Conservation (phyloP, 2,888 invertebrate species). For the Cephus pulcher region DNA sequence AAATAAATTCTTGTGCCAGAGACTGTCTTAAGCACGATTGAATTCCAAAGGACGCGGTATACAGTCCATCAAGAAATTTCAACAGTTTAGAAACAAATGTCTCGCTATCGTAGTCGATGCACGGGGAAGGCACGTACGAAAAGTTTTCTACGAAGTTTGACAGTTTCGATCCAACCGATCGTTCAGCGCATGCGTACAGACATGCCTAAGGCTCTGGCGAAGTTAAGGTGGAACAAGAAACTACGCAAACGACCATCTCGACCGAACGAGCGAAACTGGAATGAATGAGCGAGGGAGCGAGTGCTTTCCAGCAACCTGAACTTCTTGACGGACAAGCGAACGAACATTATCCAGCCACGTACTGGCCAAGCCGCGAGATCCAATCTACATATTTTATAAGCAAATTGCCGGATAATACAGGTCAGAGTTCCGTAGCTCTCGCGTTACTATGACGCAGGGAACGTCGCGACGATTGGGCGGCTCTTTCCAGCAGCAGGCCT, state of each 20-base stretch:
- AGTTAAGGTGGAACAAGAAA: conserved; percentile 23
- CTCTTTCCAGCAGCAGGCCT: not conserved
- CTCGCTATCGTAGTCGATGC: no score
- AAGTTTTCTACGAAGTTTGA: conserved; percentile 45
- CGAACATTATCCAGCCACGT: conserved; percentile 8
- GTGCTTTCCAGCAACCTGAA: not conserved
- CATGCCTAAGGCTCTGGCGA: conserved; percentile 29
- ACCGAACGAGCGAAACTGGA: conserved; percentile 1
- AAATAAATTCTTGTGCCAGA: no score
- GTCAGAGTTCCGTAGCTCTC: not conserved
- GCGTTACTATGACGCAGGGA: not conserved
- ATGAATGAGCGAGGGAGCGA: conserved; percentile 27
- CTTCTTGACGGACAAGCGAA: conserved; percentile 1
- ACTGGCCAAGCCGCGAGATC: not conserved
- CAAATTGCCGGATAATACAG: conserved; percentile 13
- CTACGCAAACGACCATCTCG: conserved; percentile 3
- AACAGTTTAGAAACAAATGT: no score
- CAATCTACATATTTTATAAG: conserved; percentile 15
- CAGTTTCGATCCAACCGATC: conserved; percentile 50
- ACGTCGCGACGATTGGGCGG: not conserved
- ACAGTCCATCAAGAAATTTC: no score
- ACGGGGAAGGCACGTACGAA: conserved; percentile 9
- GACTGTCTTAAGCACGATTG: not conserved
- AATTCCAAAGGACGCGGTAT: not conserved
- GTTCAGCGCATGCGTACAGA: conserved; percentile 24